A percentile compares a stretch with the other conserved stretches of the same genome.
Conservation (phyloP, 2,113 vertebrate species). For the Ploceus nigricollis region DNA sequence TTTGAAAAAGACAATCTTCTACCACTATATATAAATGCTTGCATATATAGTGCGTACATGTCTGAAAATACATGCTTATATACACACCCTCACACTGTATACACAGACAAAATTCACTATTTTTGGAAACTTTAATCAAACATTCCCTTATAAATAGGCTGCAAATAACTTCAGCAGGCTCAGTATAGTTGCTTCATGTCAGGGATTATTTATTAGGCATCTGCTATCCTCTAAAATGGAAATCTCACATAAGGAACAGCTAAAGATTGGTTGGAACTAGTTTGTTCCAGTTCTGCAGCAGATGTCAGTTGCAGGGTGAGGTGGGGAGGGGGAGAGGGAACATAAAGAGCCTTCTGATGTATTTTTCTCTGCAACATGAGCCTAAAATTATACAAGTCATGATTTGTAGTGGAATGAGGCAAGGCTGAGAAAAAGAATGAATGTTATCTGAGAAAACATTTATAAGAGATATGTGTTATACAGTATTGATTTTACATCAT, state of each 20-base stretch:
- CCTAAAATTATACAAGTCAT: constrained; percentile 8
- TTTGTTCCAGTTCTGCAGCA: constrained; percentile 52
- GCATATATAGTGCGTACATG: background rate
- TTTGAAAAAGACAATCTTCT: background rate
- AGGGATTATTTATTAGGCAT: constrained; percentile 36
- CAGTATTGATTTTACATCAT: constrained; percentile 14
- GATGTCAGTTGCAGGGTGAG: background rate
- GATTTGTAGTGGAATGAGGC: constrained; percentile 19
- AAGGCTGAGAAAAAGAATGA: constrained; percentile 11
- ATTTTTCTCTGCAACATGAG: constrained; percentile 15
- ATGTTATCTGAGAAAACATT: background rate
- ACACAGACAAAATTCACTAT: background rate
- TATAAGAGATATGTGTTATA: background rate
- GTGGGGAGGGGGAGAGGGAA: background rate
- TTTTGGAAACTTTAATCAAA: constrained; percentile 2
- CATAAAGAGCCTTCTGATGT: background rate
- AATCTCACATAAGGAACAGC: constrained; percentile 6
- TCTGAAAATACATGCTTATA: background rate
- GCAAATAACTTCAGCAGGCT: background rate
- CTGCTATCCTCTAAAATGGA: constrained; percentile 45
- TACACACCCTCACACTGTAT: background rate
- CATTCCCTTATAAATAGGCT: background rate
- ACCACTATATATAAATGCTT: background rate
- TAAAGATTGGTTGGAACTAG: constrained; percentile 40
- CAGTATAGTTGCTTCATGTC: background rate